Percentiles rank a stretch among this genome's conserved stretches.
phyloP scores from a whole-genome alignment of 1,140 invertebrate genomes.

The Heliconius himera region DNA sequence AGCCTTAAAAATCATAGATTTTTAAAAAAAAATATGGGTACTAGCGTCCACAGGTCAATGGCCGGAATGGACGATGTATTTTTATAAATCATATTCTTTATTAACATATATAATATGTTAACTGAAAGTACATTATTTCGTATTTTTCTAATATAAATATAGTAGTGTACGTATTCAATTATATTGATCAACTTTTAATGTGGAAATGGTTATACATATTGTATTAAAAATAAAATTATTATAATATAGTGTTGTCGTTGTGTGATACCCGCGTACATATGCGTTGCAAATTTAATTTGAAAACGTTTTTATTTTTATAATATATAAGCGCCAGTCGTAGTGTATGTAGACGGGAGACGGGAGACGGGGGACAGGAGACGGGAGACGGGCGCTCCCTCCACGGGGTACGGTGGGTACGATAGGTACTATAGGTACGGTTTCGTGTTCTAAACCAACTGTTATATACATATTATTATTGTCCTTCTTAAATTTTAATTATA shows the following conservation, averaged over 20 bases:
- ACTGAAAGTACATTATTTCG: slow-evolving; percentile 79
- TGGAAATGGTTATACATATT: slow-evolving; percentile 63
- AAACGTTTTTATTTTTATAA: slow-evolving; percentile 64
- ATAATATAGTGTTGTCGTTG: slow-evolving; percentile 57
- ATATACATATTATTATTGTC: slow-evolving; percentile 52
- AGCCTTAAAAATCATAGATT: slow-evolving; percentile 81
- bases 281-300: slow-evolving; percentile 76
- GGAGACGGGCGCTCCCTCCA: not conserved
- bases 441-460: slow-evolving; percentile 12
- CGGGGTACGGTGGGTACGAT: slow-evolving; percentile 31
- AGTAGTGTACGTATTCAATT: slow-evolving; percentile 68
- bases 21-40: slow-evolving; percentile 77
- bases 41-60: slow-evolving; percentile 69
- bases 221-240: slow-evolving; percentile 50
- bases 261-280: slow-evolving; percentile 54
- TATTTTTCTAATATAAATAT: slow-evolving; percentile 80
- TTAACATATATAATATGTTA: slow-evolving; percentile 82
- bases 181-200: slow-evolving; percentile 71
- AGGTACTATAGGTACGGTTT: slow-evolving; percentile 39
- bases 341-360: not conserved
- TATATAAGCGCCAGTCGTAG: slow-evolving; percentile 45
- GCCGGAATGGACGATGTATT: slow-evolving; percentile 74
- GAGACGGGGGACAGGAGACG: not conserved
- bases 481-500: slow-evolving; percentile 42
- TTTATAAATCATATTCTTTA: slow-evolving; percentile 81